Percentiles rank a stretch among this genome's conserved stretches.
Conservation (phyloP, 2,888 invertebrate species). For the Archips xylosteana region DNA sequence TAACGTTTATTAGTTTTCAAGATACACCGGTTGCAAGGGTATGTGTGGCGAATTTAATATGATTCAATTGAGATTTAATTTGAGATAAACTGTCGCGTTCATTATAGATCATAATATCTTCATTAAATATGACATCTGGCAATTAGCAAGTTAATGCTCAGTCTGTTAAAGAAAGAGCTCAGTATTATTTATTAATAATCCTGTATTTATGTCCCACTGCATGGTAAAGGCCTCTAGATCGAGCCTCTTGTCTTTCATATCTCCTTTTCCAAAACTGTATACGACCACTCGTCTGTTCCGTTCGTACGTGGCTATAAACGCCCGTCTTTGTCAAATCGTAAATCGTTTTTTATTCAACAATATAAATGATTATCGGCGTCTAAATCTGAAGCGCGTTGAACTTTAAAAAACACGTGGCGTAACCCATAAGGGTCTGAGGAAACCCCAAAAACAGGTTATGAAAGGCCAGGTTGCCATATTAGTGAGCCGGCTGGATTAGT, state of each 20-base stretch:
- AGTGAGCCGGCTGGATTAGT: slow-evolving; percentile 82
- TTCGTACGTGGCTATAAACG: no score
- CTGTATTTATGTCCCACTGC: no score
- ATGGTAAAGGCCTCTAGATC: no score
- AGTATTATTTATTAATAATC: no score
- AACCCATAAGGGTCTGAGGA: slow-evolving; percentile 75
- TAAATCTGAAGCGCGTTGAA: slow-evolving; percentile 50
- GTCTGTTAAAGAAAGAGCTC: not conserved
- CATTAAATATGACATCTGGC: slow-evolving; percentile 22
- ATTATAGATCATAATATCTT: slow-evolving; percentile 28
- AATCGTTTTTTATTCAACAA: slow-evolving; percentile 4
- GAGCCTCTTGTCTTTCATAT: no score
- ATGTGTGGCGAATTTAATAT: slow-evolving; percentile 41
- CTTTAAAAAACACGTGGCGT: slow-evolving; percentile 62
- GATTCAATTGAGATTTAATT: slow-evolving; percentile 41
- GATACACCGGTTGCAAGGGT: slow-evolving; percentile 59
- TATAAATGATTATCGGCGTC: slow-evolving; percentile 18
- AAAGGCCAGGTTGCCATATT: slow-evolving; percentile 82
- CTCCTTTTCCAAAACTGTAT: no score
- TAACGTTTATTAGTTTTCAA: slow-evolving; percentile 68
- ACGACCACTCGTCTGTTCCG: no score
- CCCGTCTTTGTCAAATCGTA: not conserved
- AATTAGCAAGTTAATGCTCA: not conserved
- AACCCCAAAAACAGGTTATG: slow-evolving; percentile 85
- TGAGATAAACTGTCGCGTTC: slow-evolving; percentile 36